Percentiles rank a stretch among this genome's conserved stretches.
These are phyloP conservation scores for Cuculus canorus DNA, from an alignment of 2,797 vertebrate species.

Conservation along the genomic window DNA sequence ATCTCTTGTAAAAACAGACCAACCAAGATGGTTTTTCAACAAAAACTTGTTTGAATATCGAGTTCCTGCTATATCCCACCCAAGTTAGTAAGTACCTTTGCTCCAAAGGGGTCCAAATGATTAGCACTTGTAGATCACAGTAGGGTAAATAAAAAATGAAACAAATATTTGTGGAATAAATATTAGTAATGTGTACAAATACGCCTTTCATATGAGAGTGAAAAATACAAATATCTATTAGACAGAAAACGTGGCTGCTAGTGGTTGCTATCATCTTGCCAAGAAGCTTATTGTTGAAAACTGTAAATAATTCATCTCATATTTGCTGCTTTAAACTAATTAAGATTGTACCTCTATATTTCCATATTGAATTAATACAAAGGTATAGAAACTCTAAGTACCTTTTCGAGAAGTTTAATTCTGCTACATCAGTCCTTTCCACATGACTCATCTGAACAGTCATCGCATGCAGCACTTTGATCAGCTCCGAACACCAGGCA, in stretches of 20 bases:
- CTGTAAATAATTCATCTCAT: neutral
- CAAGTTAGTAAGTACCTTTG: neutral
- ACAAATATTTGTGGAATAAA: slow-evolving; percentile 26
- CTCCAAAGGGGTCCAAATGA: neutral
- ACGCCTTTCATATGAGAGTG: neutral
- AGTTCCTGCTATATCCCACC: neutral
- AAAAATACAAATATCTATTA: slow-evolving; percentile 18
- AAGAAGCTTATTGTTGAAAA: neutral
- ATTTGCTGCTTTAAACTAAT: neutral
- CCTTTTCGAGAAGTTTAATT: neutral
- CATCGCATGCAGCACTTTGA: neutral
- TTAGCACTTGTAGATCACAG: neutral
- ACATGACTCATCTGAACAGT: neutral
- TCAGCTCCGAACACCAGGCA: neutral
- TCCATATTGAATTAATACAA: neutral
- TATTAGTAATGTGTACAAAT: slow-evolving; percentile 13
- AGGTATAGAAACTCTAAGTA: neutral
- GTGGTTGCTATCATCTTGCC: neutral
- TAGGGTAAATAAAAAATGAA: neutral
- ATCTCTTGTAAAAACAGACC: neutral
- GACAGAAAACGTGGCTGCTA: neutral
- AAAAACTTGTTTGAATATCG: neutral
- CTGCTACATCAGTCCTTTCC: neutral
- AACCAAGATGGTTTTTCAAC: neutral
- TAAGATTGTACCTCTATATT: neutral